Evolutionary conservation across 2,888 invertebrate genomes (phyloP).

Genomic region (Leucoma salicis): DNA sequence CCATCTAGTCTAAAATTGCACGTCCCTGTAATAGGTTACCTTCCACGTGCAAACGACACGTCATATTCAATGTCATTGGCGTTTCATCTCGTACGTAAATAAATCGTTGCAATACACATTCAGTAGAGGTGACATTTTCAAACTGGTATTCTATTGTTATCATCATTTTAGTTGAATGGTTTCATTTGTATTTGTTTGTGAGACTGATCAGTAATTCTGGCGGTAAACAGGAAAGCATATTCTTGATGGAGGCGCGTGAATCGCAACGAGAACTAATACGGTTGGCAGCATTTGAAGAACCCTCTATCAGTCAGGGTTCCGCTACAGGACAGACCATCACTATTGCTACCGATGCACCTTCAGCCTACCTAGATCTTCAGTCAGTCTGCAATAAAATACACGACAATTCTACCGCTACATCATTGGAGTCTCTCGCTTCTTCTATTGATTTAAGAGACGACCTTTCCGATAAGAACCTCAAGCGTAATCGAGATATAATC

Average conservation of each 20-base stretch:
- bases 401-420: conserved; percentile 77
- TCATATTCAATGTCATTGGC: too few species aligned
- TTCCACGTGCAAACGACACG: too few species aligned
- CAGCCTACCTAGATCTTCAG: conserved; percentile 52
- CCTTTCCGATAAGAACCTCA: conserved; percentile 41
- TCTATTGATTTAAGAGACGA: conserved; percentile 55
- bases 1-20: too few species aligned
- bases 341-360: neutral
- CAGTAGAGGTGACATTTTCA: too few species aligned
- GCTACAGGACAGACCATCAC: conserved; percentile 11
- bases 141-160: too few species aligned
- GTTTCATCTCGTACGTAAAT: too few species aligned
- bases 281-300: conserved; percentile 50
- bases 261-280: conserved; percentile 85
- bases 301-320: conserved; percentile 26
- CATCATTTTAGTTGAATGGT: too few species aligned
- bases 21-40: too few species aligned
- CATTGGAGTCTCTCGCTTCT: conserved; percentile 79
- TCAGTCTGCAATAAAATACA: conserved; percentile 43
- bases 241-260: conserved; percentile 89
- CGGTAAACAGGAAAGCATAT: conserved; percentile 87
- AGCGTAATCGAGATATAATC: conserved; percentile 54
- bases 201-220: conserved; percentile 5
- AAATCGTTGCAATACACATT: too few species aligned
- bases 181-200: neutral